phyloP scores from a whole-genome alignment of 2,888 invertebrate genomes.

The Malacosoma neustria region DNA sequence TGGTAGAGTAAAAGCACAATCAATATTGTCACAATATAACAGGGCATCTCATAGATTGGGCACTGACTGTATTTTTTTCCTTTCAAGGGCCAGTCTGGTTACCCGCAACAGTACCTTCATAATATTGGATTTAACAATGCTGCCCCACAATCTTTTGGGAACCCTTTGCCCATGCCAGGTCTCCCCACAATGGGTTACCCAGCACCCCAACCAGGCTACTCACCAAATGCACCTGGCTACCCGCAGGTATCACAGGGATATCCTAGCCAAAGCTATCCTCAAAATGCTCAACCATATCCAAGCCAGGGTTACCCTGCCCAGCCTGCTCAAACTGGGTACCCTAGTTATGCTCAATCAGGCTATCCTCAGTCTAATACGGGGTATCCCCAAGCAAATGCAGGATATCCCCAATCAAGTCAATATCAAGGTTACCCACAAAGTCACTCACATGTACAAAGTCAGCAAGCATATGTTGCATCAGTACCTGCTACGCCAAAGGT shows the following conservation, averaged over 20 bases:
- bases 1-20: not conserved
- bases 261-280: conserved; percentile 28
- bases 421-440: conserved; percentile 39
- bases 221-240: conserved; percentile 2
- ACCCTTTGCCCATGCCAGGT: conserved; percentile 63
- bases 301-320: conserved; percentile 26
- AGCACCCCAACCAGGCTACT: conserved; percentile 7
- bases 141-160: conserved; percentile 67
- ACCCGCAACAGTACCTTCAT: conserved; percentile 62
- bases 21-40: not conserved
- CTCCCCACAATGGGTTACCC: conserved; percentile 59
- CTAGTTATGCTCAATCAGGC: conserved; percentile 12
- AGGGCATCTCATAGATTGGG: not conserved
- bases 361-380: conserved; percentile 17
- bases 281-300: conserved; percentile 30
- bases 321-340: conserved; percentile 19
- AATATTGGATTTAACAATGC: conserved; percentile 64
- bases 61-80: not conserved
- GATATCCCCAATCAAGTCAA: conserved; percentile 33
- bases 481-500: conserved; percentile 40
- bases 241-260: conserved; percentile 45
- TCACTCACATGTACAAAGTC: conserved; percentile 30
- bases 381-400: conserved; percentile 22
- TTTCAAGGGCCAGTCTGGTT: conserved; percentile 74
- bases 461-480: conserved; percentile 33